phyloP scores from a whole-genome alignment of 2,888 invertebrate species.

The Kuschelorhynchus macadamiae region DNA sequence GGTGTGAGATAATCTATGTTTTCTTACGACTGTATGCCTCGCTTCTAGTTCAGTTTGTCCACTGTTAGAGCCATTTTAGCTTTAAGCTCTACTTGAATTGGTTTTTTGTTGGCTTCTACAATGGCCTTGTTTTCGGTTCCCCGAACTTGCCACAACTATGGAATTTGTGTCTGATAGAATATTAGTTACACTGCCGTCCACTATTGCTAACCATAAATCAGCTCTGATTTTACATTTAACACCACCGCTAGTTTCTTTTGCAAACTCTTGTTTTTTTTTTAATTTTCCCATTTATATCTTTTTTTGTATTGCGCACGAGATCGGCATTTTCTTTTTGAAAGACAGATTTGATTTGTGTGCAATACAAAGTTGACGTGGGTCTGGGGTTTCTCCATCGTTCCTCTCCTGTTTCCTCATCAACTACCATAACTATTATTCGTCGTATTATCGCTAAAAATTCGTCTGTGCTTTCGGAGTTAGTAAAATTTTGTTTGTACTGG shows the following conservation, averaged over 20 bases:
- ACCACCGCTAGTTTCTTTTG: background rate
- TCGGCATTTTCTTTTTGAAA: background rate
- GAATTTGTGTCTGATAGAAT: constrained; percentile 11
- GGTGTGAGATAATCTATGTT: too few relatives aligned
- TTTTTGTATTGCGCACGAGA: background rate
- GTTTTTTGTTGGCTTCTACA: constrained; percentile 50
- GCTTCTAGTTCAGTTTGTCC: too few relatives aligned
- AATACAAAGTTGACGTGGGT: background rate
- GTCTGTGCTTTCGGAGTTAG: too few relatives aligned
- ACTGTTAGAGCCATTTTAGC: background rate
- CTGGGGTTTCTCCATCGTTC: too few relatives aligned
- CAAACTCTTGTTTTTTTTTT: too few relatives aligned
- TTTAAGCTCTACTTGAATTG: constrained; percentile 15
- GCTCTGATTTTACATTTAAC: background rate
- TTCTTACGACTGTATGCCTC: too few relatives aligned
- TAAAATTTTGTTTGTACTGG: too few relatives aligned
- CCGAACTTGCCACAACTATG: constrained; percentile 56
- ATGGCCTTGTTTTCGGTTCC: constrained; percentile 51
- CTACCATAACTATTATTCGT: too few relatives aligned
- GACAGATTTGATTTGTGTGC: background rate
- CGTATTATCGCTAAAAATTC: too few relatives aligned
- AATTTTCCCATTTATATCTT: constrained; percentile 2
- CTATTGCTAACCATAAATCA: background rate
- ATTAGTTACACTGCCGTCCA: constrained; percentile 12
- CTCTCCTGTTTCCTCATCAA: too few relatives aligned